phyloP scores from a whole-genome alignment of 2,888 invertebrate genomes.

The Spicauda simplicius region DNA sequence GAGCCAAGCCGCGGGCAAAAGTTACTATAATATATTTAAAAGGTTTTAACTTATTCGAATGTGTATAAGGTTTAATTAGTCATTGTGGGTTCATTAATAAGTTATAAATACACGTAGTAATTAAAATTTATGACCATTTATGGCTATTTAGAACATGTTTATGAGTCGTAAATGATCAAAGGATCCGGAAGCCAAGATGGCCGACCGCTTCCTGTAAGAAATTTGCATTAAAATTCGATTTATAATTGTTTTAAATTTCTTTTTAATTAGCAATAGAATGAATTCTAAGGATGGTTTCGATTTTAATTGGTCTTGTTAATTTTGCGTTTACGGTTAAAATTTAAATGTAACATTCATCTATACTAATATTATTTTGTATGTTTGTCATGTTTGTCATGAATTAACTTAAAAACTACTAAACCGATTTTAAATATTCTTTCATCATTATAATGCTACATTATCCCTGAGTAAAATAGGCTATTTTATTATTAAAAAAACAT shows the following conservation, averaged over 20 bases:
- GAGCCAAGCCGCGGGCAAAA: too few relatives aligned
- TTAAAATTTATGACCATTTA: slow-evolving; percentile 46
- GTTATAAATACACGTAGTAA: slow-evolving; percentile 38
- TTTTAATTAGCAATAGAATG: slow-evolving; percentile 24
- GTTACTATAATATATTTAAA: background rate
- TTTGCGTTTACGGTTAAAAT: background rate
- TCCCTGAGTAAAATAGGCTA: too few relatives aligned
- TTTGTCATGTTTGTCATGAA: too few relatives aligned
- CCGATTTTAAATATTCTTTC: too few relatives aligned
- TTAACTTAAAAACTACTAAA: too few relatives aligned
- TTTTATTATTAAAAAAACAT: too few relatives aligned
- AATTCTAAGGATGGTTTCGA: background rate
- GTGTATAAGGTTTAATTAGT: slow-evolving; percentile 18
- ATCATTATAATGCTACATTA: too few relatives aligned
- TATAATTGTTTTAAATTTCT: slow-evolving; percentile 19
- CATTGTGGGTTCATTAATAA: slow-evolving; percentile 8
- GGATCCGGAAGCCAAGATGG: slow-evolving; percentile 42
- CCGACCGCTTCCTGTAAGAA: slow-evolving; percentile 38
- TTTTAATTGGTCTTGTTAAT: background rate
- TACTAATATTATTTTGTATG: too few relatives aligned
- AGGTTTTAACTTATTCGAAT: slow-evolving; percentile 24
- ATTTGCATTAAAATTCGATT: slow-evolving; percentile 31
- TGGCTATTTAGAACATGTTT: slow-evolving; percentile 43
- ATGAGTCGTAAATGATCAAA: slow-evolving; percentile 44
- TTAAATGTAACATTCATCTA: background rate